A percentile compares a stretch with the other conserved stretches of the same genome.
phyloP scores from a whole-genome alignment of 2,113 vertebrate species.

The Ictalurus punctatus region DNA sequence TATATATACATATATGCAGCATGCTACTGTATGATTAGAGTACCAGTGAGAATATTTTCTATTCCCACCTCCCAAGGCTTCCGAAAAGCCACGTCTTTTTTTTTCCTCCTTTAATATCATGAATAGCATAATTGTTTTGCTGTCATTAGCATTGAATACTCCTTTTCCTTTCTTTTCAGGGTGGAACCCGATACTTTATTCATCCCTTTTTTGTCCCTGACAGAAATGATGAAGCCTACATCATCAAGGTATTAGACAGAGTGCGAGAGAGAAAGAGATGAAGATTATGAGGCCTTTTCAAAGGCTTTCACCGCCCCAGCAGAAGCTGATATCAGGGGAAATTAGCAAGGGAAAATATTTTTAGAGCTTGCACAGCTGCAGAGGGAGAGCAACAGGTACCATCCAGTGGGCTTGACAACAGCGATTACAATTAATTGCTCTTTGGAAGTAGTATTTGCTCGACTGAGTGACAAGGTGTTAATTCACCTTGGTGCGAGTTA shows the following conservation, averaged over 20 bases:
- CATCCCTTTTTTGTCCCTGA: constrained; percentile 57
- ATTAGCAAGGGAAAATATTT: constrained; percentile 71
- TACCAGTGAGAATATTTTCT: constrained; percentile 58
- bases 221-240: constrained; percentile 68
- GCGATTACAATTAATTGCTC: constrained; percentile 93
- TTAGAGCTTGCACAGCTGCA: constrained; percentile 76
- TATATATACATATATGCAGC: background rate
- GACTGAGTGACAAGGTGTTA: constrained; percentile 89
- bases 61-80: constrained; percentile 57
- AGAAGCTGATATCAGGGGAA: constrained; percentile 65
- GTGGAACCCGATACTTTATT: constrained; percentile 69
- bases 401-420: constrained; percentile 84
- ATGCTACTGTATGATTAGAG: constrained; percentile 33
- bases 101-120: constrained; percentile 63
- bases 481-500: constrained; percentile 89
- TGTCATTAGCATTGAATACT: constrained; percentile 69
- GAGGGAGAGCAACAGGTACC: constrained; percentile 85
- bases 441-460: constrained; percentile 87
- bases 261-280: constrained; percentile 45
- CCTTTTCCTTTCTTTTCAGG: constrained; percentile 65
- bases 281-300: constrained; percentile 63
- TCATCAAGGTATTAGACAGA: constrained; percentile 62
- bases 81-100: constrained; percentile 23
- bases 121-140: constrained; percentile 75
- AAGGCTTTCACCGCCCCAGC: constrained; percentile 63